A percentile compares a stretch with the other conserved stretches of the same genome.
Conservation (phyloP, 2,888 invertebrate genomes). For the Ichneumoninae sp. region DNA sequence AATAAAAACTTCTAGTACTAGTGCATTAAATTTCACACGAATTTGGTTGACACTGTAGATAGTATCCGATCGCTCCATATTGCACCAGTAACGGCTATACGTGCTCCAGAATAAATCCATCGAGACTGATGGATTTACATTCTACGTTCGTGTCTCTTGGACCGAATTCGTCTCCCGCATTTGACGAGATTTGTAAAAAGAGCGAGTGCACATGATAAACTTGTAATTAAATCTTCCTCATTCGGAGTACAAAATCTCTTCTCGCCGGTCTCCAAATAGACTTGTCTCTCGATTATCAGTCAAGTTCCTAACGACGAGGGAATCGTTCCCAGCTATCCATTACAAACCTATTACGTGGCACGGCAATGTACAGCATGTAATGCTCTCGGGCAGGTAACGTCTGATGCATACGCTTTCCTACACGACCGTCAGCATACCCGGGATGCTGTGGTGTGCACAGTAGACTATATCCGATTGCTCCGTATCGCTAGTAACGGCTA, state of each 20-base stretch:
- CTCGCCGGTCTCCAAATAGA: too few species aligned
- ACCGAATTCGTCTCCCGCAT: constrained; percentile 30
- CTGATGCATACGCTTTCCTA: constrained; percentile 26
- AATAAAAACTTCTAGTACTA: too few species aligned
- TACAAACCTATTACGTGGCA: constrained; percentile 23
- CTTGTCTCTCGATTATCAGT: background rate
- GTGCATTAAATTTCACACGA: too few species aligned
- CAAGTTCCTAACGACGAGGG: constrained; percentile 20
- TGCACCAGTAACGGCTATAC: constrained; percentile 3
- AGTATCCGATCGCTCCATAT: background rate
- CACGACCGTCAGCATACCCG: constrained; percentile 10
- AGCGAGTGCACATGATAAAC: constrained; percentile 28
- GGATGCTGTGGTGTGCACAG: background rate
- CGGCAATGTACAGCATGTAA: background rate
- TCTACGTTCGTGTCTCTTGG: constrained; percentile 1
- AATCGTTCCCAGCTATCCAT: constrained; percentile 21
- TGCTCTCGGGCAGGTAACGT: constrained; percentile 34
- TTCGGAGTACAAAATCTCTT: constrained; percentile 33
- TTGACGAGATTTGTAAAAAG: constrained; percentile 40
- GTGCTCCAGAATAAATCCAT: constrained; percentile 52
- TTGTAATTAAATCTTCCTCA: constrained; percentile 45
- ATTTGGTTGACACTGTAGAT: background rate
- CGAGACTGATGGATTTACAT: constrained; percentile 18
- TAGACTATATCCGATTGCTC: background rate
- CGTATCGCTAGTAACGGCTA: constrained; percentile 2